Base-by-base conservation (phyloP, 1,140 invertebrate species). In the Cylas formicarius region DNA sequence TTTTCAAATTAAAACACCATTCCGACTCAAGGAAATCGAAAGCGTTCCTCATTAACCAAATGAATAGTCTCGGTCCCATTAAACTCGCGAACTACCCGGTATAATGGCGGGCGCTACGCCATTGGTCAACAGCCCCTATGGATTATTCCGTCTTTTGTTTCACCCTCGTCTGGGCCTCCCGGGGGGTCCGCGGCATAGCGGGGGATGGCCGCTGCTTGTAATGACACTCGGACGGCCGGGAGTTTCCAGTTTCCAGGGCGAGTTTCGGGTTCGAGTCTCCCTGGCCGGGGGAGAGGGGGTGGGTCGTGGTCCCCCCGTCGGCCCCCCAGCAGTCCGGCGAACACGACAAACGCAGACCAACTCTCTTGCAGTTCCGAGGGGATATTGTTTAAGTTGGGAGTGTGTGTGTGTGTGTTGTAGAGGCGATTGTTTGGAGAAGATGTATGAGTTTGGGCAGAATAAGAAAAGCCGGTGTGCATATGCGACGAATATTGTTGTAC, bases 121-220 rank as follows among this genome's bases (percentile, higher is more conserved):
- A 63, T 63, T 63, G 61, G 61, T 63, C 61, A 63, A 47, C 61
- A 52, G 52, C 58, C 43, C 57, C 61, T 63, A 61, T 61, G 61
- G 61, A 63, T 63, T 63, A 63, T 63, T 63, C 61, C 55, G 58
- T 63, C 61, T 63, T 63, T 63, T 63, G 61, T 63, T 63, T 63
- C 61, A 60, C 55, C 60, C 55, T 52, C 41, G 42, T 27, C 28
- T 16, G 41, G 38, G 49, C 29, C 40, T 44, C 16, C 21, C 24
- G 47, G 43, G 50, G 28, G 45, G 43, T 41, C 44, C 47, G 23
- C n/a, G 21, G 26, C 36, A 35, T 29, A 44, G 28, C 31, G 53
- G 50, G 50, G 51, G 24, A 53, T 57, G 58, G 58, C 57, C 58
- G 58, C 58, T 61, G 54, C 55, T 63, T 62, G 60, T 63, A 63